Conservation (phyloP, 2,888 invertebrate species). For the Meghimatium bilineatum region DNA sequence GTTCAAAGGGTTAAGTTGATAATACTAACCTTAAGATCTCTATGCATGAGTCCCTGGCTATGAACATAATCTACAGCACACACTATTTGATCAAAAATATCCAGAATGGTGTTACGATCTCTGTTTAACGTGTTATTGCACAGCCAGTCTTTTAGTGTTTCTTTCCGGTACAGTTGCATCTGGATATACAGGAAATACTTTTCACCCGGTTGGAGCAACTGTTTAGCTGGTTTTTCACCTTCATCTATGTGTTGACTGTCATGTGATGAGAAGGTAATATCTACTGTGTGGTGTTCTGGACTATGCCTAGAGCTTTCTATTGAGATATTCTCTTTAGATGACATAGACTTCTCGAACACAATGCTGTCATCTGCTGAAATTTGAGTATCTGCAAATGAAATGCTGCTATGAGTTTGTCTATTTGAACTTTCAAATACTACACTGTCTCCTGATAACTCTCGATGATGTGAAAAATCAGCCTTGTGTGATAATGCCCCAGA, state of each 20-base stretch:
- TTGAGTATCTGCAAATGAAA: background rate
- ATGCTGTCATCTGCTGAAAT: slow-evolving; percentile 35
- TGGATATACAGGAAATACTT: slow-evolving; percentile 92
- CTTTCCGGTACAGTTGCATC: slow-evolving; percentile 94
- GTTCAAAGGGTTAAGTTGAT: background rate
- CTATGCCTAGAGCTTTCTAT: background rate
- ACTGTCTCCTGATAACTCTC: slow-evolving; percentile 37
- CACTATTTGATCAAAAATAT: slow-evolving; percentile 85
- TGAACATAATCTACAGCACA: slow-evolving; percentile 98
- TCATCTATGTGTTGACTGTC: background rate
- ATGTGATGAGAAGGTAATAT: slow-evolving; percentile 30
- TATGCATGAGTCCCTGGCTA: slow-evolving; percentile 92
- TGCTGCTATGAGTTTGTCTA: slow-evolving; percentile 17
- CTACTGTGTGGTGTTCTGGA: slow-evolving; percentile 17
- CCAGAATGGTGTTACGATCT: slow-evolving; percentile 64
- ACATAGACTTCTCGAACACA: slow-evolving; percentile 17
- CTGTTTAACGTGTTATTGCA: slow-evolving; percentile 69
- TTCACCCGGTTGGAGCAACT: slow-evolving; percentile 1
- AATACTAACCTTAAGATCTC: slow-evolving; percentile 89
- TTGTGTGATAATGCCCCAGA: slow-evolving; percentile 22
- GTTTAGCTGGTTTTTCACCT: background rate
- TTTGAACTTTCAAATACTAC: slow-evolving; percentile 42
- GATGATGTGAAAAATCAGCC: background rate
- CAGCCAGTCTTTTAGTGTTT: slow-evolving; percentile 95
- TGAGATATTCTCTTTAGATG: background rate